Evolutionary conservation across 1,140 invertebrate genomes (phyloP).

Genomic region (Drosophila parabipectinata): DNA sequence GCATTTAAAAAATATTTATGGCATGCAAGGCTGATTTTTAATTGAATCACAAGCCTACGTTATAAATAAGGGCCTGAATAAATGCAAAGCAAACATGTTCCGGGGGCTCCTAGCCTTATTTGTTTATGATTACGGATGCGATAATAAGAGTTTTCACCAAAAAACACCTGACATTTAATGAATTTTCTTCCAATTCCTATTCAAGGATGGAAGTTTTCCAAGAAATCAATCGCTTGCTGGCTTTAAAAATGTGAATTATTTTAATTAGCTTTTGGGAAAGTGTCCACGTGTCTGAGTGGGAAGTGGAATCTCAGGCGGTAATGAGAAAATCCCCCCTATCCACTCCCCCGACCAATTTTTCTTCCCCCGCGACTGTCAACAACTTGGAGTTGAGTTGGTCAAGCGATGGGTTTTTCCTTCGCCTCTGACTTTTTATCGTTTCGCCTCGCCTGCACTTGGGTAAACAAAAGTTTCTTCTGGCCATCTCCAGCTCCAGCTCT

Average conservation of each 20-base stretch:
- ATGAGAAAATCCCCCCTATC: slow-evolving; percentile 29
- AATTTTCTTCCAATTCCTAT: neutral
- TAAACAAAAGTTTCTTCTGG: slow-evolving; percentile 71
- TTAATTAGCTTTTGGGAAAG: slow-evolving; percentile 42
- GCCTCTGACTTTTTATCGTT: slow-evolving; percentile 64
- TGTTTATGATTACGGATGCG: slow-evolving; percentile 32
- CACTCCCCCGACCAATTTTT: too few species aligned
- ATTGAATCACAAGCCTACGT: slow-evolving; percentile 41
- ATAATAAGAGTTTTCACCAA: neutral
- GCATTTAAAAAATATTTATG: slow-evolving; percentile 48
- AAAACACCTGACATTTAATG: neutral
- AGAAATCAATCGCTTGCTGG: slow-evolving; percentile 35
- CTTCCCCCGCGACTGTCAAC: slow-evolving; percentile 23
- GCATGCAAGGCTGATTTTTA: slow-evolving; percentile 45
- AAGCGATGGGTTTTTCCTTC: slow-evolving; percentile 18
- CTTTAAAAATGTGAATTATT: slow-evolving; percentile 23
- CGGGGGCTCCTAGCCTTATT: slow-evolving; percentile 22
- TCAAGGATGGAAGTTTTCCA: too few species aligned
- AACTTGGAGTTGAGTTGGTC: slow-evolving; percentile 24
- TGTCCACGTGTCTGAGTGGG: slow-evolving; percentile 42
- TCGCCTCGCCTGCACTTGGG: slow-evolving; percentile 60
- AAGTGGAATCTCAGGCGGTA: slow-evolving; percentile 9
- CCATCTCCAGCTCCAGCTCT: slow-evolving; percentile 13
- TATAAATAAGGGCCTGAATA: slow-evolving; percentile 15
- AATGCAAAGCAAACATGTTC: slow-evolving; percentile 20